phyloP scores from a whole-genome alignment of 2,113 vertebrate species.

The Pantherophis guttatus region DNA sequence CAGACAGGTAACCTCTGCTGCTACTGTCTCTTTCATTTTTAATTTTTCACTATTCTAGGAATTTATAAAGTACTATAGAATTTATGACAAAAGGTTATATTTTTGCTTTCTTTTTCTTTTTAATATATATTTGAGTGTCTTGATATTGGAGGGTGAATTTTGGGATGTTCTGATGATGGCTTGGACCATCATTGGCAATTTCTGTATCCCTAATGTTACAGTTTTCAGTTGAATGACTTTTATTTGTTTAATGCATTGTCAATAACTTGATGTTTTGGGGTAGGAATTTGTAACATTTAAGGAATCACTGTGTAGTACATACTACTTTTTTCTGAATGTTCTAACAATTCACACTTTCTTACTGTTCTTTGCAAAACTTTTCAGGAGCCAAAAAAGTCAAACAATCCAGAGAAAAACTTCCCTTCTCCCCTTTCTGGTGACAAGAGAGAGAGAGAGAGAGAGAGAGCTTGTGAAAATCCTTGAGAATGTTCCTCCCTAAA shows the following conservation, averaged over 20 bases:
- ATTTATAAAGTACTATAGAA: slow-evolving; percentile 61
- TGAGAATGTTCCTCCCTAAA: slow-evolving; percentile 80
- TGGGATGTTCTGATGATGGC: slow-evolving; percentile 63
- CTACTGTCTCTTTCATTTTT: slow-evolving; percentile 70
- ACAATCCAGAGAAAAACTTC: slow-evolving; percentile 79
- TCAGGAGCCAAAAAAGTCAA: slow-evolving; percentile 80
- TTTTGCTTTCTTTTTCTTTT: slow-evolving; percentile 55
- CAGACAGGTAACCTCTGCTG: slow-evolving; percentile 79
- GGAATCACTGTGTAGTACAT: slow-evolving; percentile 50
- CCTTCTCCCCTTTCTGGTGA: slow-evolving; percentile 79
- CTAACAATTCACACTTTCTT: slow-evolving; percentile 77
- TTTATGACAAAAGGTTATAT: slow-evolving; percentile 64
- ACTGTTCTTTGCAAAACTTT: slow-evolving; percentile 84
- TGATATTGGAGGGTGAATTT: slow-evolving; percentile 62
- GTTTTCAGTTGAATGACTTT: slow-evolving; percentile 68
- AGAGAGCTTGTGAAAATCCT: slow-evolving; percentile 73
- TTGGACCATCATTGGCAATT: slow-evolving; percentile 66
- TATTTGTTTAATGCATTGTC: slow-evolving; percentile 55
- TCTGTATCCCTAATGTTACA: slow-evolving; percentile 54
- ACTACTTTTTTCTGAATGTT: slow-evolving; percentile 58
- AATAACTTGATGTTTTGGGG: slow-evolving; percentile 39
- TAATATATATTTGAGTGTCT: slow-evolving; percentile 45
- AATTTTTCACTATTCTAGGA: slow-evolving; percentile 68
- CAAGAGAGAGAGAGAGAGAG: slow-evolving; percentile 76
- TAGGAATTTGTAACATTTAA: slow-evolving; percentile 62